phyloP scores from a whole-genome alignment of 2,113 vertebrate species.

The Ammodytes dubius region DNA sequence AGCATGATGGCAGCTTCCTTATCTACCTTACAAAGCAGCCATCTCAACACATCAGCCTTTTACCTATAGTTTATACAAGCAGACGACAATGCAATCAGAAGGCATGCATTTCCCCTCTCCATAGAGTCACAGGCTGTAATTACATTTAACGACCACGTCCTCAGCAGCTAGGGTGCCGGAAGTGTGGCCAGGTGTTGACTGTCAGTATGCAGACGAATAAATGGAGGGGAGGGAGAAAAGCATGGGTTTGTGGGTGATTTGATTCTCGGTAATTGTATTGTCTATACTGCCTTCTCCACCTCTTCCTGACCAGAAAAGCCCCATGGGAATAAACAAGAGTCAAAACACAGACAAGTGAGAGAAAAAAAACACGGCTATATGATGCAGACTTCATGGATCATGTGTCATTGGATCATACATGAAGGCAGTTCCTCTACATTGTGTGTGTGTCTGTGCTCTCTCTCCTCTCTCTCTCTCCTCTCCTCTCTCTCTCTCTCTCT shows the following conservation, averaged over 20 bases:
- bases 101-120: constrained; percentile 43
- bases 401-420: not conserved
- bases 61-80: constrained; percentile 50
- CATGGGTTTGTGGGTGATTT: constrained; percentile 65
- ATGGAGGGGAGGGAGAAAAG: constrained; percentile 59
- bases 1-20: not conserved
- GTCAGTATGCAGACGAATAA: constrained; percentile 44
- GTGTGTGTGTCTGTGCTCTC: constrained; percentile 7
- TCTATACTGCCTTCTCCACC: constrained; percentile 67
- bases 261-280: constrained; percentile 76
- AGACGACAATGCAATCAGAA: constrained; percentile 54
- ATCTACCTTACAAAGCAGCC: not conserved
- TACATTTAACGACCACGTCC: constrained; percentile 66
- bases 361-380: not conserved
- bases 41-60: not conserved
- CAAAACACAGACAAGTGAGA: constrained; percentile 46
- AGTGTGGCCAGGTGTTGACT: constrained; percentile 68
- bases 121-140: constrained; percentile 64
- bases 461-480: too few relatives aligned
- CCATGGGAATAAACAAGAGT: constrained; percentile 63
- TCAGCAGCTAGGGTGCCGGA: constrained; percentile 58
- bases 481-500: too few relatives aligned
- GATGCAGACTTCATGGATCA: constrained; percentile 9
- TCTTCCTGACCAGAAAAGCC: constrained; percentile 70
- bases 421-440: not conserved